Evolutionary conservation across 2,797 vertebrate genomes (phyloP).

Genomic region (Parauchenoglanis punctatus): DNA sequence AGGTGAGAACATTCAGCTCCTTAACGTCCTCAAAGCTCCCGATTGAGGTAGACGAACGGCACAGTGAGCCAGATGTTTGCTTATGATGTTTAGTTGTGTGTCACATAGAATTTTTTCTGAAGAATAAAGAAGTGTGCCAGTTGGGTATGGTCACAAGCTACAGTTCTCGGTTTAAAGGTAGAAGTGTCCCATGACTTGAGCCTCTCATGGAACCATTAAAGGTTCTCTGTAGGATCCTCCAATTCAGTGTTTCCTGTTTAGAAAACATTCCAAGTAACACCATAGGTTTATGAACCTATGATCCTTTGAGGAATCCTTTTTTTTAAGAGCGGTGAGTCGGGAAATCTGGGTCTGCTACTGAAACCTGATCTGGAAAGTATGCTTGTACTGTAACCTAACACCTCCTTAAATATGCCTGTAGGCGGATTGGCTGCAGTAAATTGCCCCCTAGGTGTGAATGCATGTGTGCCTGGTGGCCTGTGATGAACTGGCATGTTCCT

Average conservation of each 20-base stretch:
- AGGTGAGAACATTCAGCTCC: slow-evolving; percentile 25
- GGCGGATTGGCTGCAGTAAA: neutral
- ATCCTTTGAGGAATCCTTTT: neutral
- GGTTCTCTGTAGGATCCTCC: neutral
- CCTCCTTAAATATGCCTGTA: neutral
- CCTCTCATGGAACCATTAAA: neutral
- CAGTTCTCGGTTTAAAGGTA: too few species aligned
- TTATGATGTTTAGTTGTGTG: neutral
- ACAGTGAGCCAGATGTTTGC: neutral
- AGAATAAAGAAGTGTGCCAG: neutral
- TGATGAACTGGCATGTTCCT: neutral
- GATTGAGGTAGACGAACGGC: neutral
- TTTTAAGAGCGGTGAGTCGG: neutral
- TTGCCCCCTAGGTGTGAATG: neutral
- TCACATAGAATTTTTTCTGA: neutral
- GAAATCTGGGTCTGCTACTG: neutral
- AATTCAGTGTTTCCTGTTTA: neutral
- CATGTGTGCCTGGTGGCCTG: neutral
- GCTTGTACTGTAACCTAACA: neutral
- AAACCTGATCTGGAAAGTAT: neutral
- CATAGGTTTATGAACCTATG: neutral
- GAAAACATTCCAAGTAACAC: neutral
- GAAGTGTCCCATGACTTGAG: neutral
- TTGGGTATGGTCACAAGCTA: neutral
- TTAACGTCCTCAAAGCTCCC: neutral